Conservation (phyloP, 1,140 invertebrate species). For the Dinothrombium tinctorium region DNA sequence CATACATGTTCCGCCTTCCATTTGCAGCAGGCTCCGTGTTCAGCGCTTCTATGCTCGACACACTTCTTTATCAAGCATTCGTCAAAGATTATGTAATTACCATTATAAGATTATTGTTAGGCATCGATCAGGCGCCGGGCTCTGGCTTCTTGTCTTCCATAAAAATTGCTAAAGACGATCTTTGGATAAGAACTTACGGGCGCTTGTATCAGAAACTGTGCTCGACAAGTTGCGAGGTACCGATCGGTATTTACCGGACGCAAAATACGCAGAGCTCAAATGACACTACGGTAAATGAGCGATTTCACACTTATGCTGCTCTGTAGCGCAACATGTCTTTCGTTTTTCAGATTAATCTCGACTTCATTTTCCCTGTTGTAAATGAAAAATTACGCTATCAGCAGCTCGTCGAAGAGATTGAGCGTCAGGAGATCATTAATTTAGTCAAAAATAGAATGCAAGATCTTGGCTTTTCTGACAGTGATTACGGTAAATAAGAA, state of each 20-base stretch:
- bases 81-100: conserved; percentile 97
- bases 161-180: conserved; percentile 81
- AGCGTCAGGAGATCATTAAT: conserved; percentile 80
- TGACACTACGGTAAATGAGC: not conserved
- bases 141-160: conserved; percentile 90
- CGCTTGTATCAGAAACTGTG: conserved; percentile 90
- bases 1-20: conserved; percentile 96
- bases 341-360: not conserved
- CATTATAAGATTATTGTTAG: conserved; percentile 64
- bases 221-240: conserved; percentile 91
- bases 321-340: not conserved
- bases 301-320: not conserved
- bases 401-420: conserved; percentile 55
- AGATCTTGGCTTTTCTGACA: conserved; percentile 58
- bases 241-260: conserved; percentile 43
- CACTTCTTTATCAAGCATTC: conserved; percentile 45
- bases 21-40: conserved; percentile 95
- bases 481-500: too few relatives aligned
- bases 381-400: conserved; percentile 7
- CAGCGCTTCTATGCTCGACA: conserved; percentile 42
- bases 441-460: conserved; percentile 78
- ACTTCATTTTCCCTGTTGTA: not conserved
- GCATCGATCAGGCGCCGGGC: conserved; percentile 88
- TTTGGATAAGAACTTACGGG: conserved; percentile 95
- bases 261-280: not conserved